These are phyloP conservation scores for Lamproptera curius DNA, from an alignment of 2,888 invertebrate genomes.

Conservation along the genomic window DNA sequence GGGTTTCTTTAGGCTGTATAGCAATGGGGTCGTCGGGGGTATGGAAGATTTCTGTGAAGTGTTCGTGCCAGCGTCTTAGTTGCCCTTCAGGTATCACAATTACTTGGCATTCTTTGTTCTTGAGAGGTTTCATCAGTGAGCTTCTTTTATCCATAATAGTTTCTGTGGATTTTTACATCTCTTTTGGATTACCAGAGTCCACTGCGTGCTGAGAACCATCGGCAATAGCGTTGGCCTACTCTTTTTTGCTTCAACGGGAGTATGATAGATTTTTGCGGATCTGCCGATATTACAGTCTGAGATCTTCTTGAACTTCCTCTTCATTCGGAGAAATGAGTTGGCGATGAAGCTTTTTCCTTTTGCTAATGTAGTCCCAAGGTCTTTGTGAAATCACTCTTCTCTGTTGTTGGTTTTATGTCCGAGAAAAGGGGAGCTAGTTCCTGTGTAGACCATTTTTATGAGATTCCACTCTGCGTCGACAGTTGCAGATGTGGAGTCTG, in stretches of 20 bases:
- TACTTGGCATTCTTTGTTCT: not conserved
- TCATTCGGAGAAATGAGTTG: not conserved
- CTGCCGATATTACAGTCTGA: not conserved
- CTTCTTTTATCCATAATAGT: not conserved
- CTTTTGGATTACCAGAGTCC: not conserved
- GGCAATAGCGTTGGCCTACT: not conserved
- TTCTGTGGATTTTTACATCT: not conserved
- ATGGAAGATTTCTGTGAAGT: not conserved
- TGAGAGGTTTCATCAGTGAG: not conserved
- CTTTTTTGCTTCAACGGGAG: not conserved
- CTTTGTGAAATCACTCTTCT: not conserved
- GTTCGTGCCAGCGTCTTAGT: not conserved
- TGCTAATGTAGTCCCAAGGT: not conserved
- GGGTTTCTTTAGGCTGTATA: not conserved
- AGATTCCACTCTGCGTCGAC: not conserved
- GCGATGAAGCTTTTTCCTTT: not conserved
- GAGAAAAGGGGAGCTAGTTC: not conserved
- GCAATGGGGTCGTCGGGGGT: not conserved
- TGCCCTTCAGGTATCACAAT: not conserved
- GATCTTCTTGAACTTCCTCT: not conserved
- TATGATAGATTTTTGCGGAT: not conserved
- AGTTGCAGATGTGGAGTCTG: not conserved
- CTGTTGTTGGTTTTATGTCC: not conserved
- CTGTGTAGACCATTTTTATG: not conserved
- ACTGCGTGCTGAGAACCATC: not conserved